phyloP scores from a whole-genome alignment of 2,113 vertebrate species.

The Ahaetulla prasina region DNA sequence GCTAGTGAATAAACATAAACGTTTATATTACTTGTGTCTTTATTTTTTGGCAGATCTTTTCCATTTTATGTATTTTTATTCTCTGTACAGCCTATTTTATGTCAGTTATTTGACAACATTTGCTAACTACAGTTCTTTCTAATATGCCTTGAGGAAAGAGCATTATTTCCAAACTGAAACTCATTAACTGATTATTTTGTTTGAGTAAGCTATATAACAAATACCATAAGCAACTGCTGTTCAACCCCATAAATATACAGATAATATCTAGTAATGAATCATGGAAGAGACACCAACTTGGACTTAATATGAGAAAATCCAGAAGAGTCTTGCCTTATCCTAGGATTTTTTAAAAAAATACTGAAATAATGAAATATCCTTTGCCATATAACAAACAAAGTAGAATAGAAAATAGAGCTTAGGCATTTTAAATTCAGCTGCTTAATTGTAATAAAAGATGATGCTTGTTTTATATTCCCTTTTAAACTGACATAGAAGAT shows the following conservation, averaged over 20 bases:
- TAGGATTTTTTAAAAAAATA: background rate
- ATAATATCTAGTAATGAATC: background rate
- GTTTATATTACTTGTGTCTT: background rate
- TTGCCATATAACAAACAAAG: background rate
- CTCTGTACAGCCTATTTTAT: background rate
- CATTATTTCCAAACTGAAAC: background rate
- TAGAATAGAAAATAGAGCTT: background rate
- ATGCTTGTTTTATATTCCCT: background rate
- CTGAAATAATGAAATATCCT: background rate
- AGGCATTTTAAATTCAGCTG: background rate
- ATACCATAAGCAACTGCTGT: background rate
- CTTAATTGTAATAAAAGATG: background rate
- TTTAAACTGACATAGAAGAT: background rate
- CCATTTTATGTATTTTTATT: background rate
- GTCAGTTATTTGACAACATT: background rate
- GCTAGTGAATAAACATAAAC: background rate
- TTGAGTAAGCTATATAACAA: background rate
- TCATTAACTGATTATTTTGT: background rate
- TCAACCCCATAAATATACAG: background rate
- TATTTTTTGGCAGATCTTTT: background rate
- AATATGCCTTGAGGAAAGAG: background rate
- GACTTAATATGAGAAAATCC: background rate
- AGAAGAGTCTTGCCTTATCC: background rate
- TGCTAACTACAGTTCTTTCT: background rate
- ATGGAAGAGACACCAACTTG: background rate